Base-by-base conservation (phyloP, 2,888 invertebrate species). In the Coleophora deauratella region DNA sequence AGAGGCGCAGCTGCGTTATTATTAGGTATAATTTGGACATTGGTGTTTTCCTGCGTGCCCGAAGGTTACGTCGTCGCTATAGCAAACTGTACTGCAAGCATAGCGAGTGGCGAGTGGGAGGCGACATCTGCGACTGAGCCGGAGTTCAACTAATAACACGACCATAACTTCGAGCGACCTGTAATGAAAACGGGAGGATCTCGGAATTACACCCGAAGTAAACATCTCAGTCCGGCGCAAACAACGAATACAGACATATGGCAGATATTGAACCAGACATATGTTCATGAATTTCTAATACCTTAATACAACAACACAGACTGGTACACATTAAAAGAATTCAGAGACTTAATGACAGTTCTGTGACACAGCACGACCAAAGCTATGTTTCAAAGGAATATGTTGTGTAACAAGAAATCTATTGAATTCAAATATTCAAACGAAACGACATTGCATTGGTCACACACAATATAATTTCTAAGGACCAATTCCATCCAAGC, bases 111-210 rank as follows among this genome's bases (percentile, higher is more conserved):
- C n/a, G n/a, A n/a, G n/a, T n/a, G n/a, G n/a, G n/a, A 4, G 21
- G 68, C 60, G 71, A 72, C 75, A 77, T 74, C 70, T 76, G 76
- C 54, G 62, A 59, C 59, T 58, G 57, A 62, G 61, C 62, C 56
- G 51, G 53, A 62, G 63, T 62, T 66, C 57, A 59, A 66, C 68
- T 72, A 76, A 76, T 77, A 75, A 73, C 67, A 65, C 55, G 55
- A 52, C 58, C 60, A 59, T 68, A 69, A 67, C 66, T 66, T 58
- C 52, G 50, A 53, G 55, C 50, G 57, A 66, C 65, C 68, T 62
- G 65, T 70, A 66, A 72, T 67, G 64, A 65, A 66, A 65, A 52
- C 54, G 50, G 56, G 44, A 51, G 47, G 42, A 38, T 33, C 33
- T 35, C 42, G 45, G 44, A 43, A 41, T 21, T 21, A 41, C 51